phyloP scores from a whole-genome alignment of 1,140 invertebrate genomes.

The Cyphomyrmex costatus region DNA sequence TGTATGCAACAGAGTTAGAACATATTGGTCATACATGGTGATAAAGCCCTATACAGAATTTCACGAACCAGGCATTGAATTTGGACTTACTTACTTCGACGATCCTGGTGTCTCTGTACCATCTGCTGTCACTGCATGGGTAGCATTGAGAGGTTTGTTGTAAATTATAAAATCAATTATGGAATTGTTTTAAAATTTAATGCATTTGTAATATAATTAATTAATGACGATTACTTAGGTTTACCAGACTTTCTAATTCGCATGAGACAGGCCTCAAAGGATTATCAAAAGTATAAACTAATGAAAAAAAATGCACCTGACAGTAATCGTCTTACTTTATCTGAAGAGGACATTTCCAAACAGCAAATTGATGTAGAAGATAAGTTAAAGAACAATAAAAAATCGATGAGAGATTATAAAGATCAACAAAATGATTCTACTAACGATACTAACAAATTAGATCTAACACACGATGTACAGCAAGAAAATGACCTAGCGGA shows the following conservation, averaged over 20 bases:
- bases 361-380: constrained; percentile 14
- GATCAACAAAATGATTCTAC: constrained; percentile 9
- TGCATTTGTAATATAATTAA: constrained; percentile 32
- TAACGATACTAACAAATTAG: constrained; percentile 25
- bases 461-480: constrained; percentile 20
- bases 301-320: constrained; percentile 59
- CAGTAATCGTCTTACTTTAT: not conserved
- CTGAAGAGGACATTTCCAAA: constrained; percentile 24
- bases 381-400: constrained; percentile 31
- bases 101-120: constrained; percentile 93
- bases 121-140: constrained; percentile 89
- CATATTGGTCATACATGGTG: constrained; percentile 96
- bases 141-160: constrained; percentile 86
- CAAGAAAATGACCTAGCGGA: constrained; percentile 34
- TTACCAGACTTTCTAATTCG: constrained; percentile 86
- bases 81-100: constrained; percentile 95
- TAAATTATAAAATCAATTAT: not conserved
- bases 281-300: constrained; percentile 82
- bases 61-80: constrained; percentile 92
- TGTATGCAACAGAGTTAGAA: constrained; percentile 88
- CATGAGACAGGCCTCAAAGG: constrained; percentile 86
- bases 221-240: constrained; percentile 73
- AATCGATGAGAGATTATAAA: not conserved
- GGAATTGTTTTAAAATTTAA: not conserved
- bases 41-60: constrained; percentile 90